These are phyloP conservation scores for Drosophila mojavensis DNA, from an alignment of 1,140 invertebrate species.

Conservation along the genomic window DNA sequence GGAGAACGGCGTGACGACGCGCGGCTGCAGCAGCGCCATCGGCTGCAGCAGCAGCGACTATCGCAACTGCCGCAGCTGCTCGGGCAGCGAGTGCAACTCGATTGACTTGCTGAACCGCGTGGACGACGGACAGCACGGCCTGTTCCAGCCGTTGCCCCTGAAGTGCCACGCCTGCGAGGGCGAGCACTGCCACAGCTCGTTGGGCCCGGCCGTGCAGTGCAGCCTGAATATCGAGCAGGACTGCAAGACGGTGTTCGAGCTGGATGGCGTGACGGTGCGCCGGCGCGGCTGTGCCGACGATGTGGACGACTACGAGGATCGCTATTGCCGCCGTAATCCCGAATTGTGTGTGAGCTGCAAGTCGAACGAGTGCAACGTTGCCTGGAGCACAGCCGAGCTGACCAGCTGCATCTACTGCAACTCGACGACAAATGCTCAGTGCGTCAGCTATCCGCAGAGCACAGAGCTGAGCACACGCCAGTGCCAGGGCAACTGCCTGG, in stretches of 20 bases:
- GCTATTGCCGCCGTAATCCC: slow-evolving; percentile 60
- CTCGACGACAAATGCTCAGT: slow-evolving; percentile 42
- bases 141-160: slow-evolving; percentile 66
- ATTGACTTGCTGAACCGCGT: slow-evolving; percentile 66
- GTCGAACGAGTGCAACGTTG: slow-evolving; percentile 77
- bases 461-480: slow-evolving; percentile 26
- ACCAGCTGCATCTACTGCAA: slow-evolving; percentile 67
- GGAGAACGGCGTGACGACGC: slow-evolving; percentile 58
- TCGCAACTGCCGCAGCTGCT: slow-evolving; percentile 66
- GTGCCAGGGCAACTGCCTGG: slow-evolving; percentile 71
- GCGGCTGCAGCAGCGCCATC: slow-evolving; percentile 68
- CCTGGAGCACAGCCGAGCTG: slow-evolving; percentile 58
- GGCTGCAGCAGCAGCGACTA: slow-evolving; percentile 60
- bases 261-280: slow-evolving; percentile 54
- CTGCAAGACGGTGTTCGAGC: slow-evolving; percentile 72
- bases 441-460: slow-evolving; percentile 49
- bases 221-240: slow-evolving; percentile 59
- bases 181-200: slow-evolving; percentile 61
- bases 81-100: slow-evolving; percentile 64
- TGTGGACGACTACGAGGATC: slow-evolving; percentile 75
- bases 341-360: slow-evolving; percentile 69
- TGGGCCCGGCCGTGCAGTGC: slow-evolving; percentile 59
- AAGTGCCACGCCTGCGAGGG: slow-evolving; percentile 68
- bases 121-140: slow-evolving; percentile 69
- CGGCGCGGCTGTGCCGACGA: slow-evolving; percentile 72